Percentiles rank a stretch among this genome's conserved stretches.
These are phyloP conservation scores for Naso thynnoides DNA, from an alignment of 2,797 vertebrate genomes.

Conservation along the genomic window DNA sequence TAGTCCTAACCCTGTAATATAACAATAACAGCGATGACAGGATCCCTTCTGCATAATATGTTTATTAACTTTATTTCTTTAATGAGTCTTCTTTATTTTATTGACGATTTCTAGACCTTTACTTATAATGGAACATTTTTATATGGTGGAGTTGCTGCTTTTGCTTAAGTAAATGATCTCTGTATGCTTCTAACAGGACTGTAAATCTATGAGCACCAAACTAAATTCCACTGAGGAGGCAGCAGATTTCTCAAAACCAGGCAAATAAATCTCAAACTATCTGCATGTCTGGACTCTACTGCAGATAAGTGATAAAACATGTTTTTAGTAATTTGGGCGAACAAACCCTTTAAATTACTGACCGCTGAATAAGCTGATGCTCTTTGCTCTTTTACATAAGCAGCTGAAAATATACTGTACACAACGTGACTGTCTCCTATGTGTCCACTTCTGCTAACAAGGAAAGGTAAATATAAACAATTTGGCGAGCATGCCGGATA, in stretches of 20 bases:
- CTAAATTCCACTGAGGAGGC: not conserved
- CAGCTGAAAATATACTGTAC: constrained; percentile 17
- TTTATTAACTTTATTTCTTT: no score
- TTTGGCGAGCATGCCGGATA: constrained; percentile 26
- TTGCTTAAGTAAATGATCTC: not conserved
- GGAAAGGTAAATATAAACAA: constrained; percentile 55
- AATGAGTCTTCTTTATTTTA: no score
- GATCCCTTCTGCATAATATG: no score
- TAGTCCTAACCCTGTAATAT: no score
- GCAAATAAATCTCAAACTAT: not conserved
- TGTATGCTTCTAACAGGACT: not conserved
- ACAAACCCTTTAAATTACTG: constrained; percentile 16
- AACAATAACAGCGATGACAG: no score
- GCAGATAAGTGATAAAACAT: not conserved
- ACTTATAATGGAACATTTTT: not conserved
- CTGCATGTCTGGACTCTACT: not conserved
- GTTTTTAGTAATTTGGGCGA: not conserved
- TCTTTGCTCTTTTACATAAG: constrained; percentile 17
- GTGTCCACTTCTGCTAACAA: constrained; percentile 46
- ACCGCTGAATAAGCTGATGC: constrained; percentile 6
- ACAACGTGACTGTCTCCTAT: not conserved
- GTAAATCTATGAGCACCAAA: not conserved
- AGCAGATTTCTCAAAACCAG: not conserved
- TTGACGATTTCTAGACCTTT: no score
- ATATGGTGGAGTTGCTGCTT: not conserved